Conservation (phyloP, 2,888 invertebrate species). For the Furcula furcula region DNA sequence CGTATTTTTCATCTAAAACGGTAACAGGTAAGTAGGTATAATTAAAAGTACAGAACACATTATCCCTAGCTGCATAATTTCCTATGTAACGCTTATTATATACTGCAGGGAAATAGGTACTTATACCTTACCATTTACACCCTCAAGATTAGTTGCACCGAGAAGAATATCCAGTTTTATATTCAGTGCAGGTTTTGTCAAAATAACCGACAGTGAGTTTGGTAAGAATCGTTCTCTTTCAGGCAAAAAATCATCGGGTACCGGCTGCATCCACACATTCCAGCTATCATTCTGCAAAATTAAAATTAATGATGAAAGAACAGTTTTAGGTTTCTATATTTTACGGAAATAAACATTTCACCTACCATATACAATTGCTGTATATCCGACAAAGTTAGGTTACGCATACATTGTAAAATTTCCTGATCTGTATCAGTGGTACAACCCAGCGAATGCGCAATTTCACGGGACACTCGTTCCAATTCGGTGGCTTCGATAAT, state of each 20-base stretch:
- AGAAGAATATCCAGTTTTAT: slow-evolving; percentile 84
- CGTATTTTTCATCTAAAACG: slow-evolving; percentile 79
- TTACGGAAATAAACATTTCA: neutral
- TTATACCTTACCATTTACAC: slow-evolving; percentile 81
- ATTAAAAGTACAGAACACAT: neutral
- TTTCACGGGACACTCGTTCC: slow-evolving; percentile 74
- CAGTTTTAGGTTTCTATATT: too few species aligned
- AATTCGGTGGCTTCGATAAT: slow-evolving; percentile 47
- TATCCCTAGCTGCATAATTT: too few species aligned
- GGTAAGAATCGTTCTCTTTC: slow-evolving; percentile 84
- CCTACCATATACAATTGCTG: slow-evolving; percentile 68
- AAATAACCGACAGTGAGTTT: slow-evolving; percentile 70
- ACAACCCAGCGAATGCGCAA: slow-evolving; percentile 81
- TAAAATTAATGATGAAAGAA: neutral
- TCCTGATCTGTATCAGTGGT: slow-evolving; percentile 68
- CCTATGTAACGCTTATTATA: too few species aligned
- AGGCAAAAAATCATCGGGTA: slow-evolving; percentile 83
- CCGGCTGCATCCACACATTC: slow-evolving; percentile 82
- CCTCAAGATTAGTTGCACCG: slow-evolving; percentile 86
- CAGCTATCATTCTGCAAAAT: slow-evolving; percentile 79
- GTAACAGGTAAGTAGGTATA: slow-evolving; percentile 1
- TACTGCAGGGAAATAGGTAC: too few species aligned
- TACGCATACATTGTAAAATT: slow-evolving; percentile 83
- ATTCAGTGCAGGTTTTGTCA: slow-evolving; percentile 75
- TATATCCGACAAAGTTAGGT: slow-evolving; percentile 82